Base-by-base conservation (phyloP, 2,888 invertebrate genomes). In the Clunio marinus region DNA sequence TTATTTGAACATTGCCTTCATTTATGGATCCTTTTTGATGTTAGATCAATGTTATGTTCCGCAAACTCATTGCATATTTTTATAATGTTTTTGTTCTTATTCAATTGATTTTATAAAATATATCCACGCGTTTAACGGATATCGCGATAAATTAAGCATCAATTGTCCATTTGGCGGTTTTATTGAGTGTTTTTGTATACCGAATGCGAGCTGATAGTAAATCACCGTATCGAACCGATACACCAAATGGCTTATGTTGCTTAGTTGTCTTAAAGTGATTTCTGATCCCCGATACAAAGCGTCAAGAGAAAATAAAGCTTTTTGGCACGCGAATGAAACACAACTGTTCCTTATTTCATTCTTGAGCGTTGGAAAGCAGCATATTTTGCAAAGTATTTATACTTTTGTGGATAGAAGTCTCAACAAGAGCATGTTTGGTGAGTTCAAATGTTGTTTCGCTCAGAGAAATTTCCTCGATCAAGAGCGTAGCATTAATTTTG, bases 261-360 rank as follows among this genome's bases (percentile, higher is more conserved):
- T 7, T 13, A 45, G 13, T 45, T 17, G 3, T 13, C 15, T 45
- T 45, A 45, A 25, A 27, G 27, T 22, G 27, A 27, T 57, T 57
- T 59, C n/a, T 32, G 25, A 35, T 20, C 20, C 32, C 22, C 24
- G 25, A 35, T 20, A 58, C 35, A 15, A 59, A 24, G 22, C 51
- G 66, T 32, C 17, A 20, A 22, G 28, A 22, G 27, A 37, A 35
- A 28, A 22, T 35, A 66, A 66, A 66, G 55, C 66, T 66, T 55
- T 66, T 66, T 55, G 66, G 66, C 66, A 66, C 66, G 66, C 66
- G 66, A 66, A 66, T 66, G 32, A 55, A 46, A 25, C 46, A 32
- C 51, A 66, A 66, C 66, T 66, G 32, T 45, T 45, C 45, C 57
- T 25, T 25, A 27, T 37, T 63, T 45, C 41, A 25, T 41, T 22